Evolutionary conservation across 2,113 vertebrate species (phyloP).

Genomic region (Urocynchramus pylzowi): DNA sequence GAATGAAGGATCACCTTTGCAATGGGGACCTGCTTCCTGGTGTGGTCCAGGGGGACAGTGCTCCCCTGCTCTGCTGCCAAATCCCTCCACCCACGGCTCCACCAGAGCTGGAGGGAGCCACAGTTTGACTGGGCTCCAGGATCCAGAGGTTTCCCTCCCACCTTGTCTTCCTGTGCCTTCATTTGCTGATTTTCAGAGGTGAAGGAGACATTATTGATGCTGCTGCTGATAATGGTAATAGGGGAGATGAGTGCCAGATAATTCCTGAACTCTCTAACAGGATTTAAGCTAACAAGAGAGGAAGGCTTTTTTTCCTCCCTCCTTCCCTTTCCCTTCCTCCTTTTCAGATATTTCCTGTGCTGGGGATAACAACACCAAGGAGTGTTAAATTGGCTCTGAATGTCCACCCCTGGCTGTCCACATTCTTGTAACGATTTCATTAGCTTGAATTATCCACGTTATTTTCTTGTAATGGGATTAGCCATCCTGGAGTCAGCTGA

Average conservation of each 20-base stretch:
- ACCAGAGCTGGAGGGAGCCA: accelerated
- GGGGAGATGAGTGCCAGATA: not conserved
- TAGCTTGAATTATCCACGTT: slow-evolving; percentile 79
- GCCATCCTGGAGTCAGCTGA: slow-evolving; percentile 63
- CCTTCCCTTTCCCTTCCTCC: slow-evolving; percentile 5
- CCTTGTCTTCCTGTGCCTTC: not conserved
- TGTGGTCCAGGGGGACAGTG: not conserved
- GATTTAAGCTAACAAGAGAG: slow-evolving; percentile 51
- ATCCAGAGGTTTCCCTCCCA: not conserved
- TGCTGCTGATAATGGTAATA: not conserved
- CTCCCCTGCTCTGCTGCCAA: not conserved
- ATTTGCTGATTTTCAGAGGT: not conserved
- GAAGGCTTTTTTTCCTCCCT: not conserved
- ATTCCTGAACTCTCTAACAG: slow-evolving; percentile 45
- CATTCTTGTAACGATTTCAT: slow-evolving; percentile 76
- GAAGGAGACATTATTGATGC: not conserved
- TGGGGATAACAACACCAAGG: slow-evolving; percentile 59
- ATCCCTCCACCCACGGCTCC: not conserved
- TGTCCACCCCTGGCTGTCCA: slow-evolving; percentile 74
- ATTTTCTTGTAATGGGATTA: slow-evolving; percentile 80
- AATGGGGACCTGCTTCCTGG: not conserved
- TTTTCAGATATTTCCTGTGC: slow-evolving; percentile 58
- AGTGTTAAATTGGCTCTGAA: slow-evolving; percentile 72
- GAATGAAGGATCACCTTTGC: not conserved
- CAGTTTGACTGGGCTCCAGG: not conserved